These are phyloP conservation scores for Margaritifera margaritifera DNA, from an alignment of 2,888 invertebrate species.

Conservation along the genomic window DNA sequence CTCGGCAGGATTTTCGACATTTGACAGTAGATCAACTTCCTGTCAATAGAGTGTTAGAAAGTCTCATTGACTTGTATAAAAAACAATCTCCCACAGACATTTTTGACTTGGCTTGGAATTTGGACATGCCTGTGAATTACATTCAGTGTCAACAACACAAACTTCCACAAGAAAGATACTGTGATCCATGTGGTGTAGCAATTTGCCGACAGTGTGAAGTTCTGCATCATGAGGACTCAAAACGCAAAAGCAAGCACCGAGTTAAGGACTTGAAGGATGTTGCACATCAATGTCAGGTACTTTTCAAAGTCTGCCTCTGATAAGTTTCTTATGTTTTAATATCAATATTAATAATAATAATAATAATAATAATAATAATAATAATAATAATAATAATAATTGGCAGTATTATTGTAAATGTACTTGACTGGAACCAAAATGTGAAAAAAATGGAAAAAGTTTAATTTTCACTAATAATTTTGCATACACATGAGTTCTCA, in stretches of 20 bases:
- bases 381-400: background rate
- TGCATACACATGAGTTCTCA: no score
- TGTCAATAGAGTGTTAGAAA: conserved; percentile 42
- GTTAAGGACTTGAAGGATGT: conserved; percentile 29
- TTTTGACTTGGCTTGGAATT: conserved; percentile 44
- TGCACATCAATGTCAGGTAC: conserved; percentile 36
- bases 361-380: background rate
- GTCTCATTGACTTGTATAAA: conserved; percentile 38
- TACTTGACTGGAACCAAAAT: no score
- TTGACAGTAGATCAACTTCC: conserved; percentile 29
- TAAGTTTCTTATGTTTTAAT: background rate
- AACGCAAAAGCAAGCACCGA: conserved; percentile 19
- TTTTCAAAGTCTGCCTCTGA: background rate
- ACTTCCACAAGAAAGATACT: conserved; percentile 32
- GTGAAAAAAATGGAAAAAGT: no score
- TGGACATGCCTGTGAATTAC: conserved; percentile 22
- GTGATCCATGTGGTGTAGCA: conserved; percentile 38
- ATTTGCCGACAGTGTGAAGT: conserved; percentile 37
- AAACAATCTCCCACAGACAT: conserved; percentile 30
- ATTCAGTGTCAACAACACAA: conserved; percentile 28
- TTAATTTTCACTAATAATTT: no score
- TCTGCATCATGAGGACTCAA: conserved; percentile 11
- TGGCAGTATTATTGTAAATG: no score
- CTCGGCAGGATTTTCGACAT: conserved; percentile 21
- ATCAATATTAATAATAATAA: background rate